Evolutionary conservation across 1,140 invertebrate species (phyloP).

Genomic region (Drosophila eugracilis): DNA sequence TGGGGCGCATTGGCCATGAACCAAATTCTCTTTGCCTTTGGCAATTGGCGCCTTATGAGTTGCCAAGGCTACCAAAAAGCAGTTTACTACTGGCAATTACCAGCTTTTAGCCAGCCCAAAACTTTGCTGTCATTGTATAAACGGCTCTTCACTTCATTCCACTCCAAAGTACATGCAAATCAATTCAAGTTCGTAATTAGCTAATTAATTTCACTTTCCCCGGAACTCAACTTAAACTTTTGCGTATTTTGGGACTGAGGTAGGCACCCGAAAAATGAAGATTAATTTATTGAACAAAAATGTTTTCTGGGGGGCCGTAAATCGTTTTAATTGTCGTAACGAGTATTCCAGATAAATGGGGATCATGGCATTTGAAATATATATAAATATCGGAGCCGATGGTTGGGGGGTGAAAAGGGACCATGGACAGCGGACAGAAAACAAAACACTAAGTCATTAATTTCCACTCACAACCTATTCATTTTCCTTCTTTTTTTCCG

Average conservation of each 20-base stretch:
- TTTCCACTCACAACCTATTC: slow-evolving; percentile 59
- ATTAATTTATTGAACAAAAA: slow-evolving; percentile 79
- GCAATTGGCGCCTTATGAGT: not conserved
- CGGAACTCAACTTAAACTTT: slow-evolving; percentile 27
- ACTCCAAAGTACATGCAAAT: slow-evolving; percentile 44
- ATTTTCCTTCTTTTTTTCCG: slow-evolving; percentile 35
- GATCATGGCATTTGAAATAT: slow-evolving; percentile 71
- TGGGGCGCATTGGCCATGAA: not conserved
- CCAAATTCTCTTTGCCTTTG: not conserved
- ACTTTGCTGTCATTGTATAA: not conserved
- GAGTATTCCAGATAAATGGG: slow-evolving; percentile 73
- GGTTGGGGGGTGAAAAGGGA: slow-evolving; percentile 12
- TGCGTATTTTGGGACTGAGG: not conserved
- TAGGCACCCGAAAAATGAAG: slow-evolving; percentile 21
- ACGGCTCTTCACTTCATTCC: not conserved
- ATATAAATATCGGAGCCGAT: slow-evolving; percentile 27
- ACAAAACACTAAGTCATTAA: slow-evolving; percentile 80
- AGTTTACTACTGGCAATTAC: slow-evolving; percentile 25
- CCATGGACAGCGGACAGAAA: slow-evolving; percentile 14
- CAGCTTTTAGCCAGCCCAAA: slow-evolving; percentile 6
- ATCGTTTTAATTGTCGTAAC: slow-evolving; percentile 78
- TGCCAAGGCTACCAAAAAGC: not conserved
- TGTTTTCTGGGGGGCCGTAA: slow-evolving; percentile 56
- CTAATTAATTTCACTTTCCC: slow-evolving; percentile 72
- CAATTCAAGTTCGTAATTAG: slow-evolving; percentile 74